Conservation (phyloP, 2,888 invertebrate genomes). For the Bruchidius siliquastri region DNA sequence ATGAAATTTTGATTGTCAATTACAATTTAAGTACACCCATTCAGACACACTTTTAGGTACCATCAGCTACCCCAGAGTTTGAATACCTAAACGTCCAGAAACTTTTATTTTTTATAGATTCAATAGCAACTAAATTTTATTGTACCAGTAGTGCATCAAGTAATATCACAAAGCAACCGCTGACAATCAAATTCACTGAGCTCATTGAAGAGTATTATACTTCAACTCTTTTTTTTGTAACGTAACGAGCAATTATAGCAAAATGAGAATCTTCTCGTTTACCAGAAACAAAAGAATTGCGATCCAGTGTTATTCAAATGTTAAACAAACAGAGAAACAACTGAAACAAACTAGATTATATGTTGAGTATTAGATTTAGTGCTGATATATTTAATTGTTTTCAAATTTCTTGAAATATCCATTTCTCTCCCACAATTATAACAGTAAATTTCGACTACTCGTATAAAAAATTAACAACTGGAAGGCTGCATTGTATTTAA, state of each 20-base stretch:
- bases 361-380: neutral
- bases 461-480: neutral
- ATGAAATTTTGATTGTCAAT: too few relatives aligned
- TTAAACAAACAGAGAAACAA: neutral
- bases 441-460: neutral
- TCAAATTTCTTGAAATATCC: neutral
- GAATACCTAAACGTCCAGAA: too few relatives aligned
- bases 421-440: neutral
- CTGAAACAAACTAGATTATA: neutral
- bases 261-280: neutral
- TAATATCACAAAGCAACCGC: too few relatives aligned
- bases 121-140: too few relatives aligned
- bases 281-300: neutral
- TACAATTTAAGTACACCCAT: too few relatives aligned
- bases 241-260: neutral
- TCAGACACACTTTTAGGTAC: too few relatives aligned
- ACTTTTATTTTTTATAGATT: too few relatives aligned
- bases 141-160: too few relatives aligned
- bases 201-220: neutral
- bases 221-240: neutral
- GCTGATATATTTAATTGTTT: neutral
- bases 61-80: too few relatives aligned
- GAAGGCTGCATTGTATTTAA: conserved; percentile 16
- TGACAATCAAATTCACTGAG: neutral
- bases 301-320: neutral